Base-by-base conservation (phyloP, 2,797 vertebrate species). In the Sebastes taczanowskii region DNA sequence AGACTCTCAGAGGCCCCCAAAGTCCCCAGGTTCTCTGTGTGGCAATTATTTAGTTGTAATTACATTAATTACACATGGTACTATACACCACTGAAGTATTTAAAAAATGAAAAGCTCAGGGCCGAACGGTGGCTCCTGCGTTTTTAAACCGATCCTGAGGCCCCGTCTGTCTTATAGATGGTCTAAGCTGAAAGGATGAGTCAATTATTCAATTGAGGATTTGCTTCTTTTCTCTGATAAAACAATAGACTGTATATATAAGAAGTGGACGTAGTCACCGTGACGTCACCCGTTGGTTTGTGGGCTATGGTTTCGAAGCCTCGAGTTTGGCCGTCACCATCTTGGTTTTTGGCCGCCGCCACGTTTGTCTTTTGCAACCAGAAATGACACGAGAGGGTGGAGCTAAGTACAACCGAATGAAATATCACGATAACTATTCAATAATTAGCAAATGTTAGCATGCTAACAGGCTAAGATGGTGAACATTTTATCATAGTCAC, bases 11-110 rank as follows among this genome's bases (percentile, higher is more conserved):
- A 73, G 73, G 46, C 7, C 16, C 42, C 16, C 35, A 16, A 46
- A 46, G 16, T 46, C 35, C 14, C 27, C 60, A 52, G 38, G 42
- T 23, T 70, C 9, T 77, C n/a, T 16, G 5, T 49, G 23, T 52
- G 59, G 73, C 6, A 14, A 22, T 78, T 76, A 68, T 23, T 63
- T 56, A 38, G 79, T 38, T 69, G 59, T 58, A 49, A 75, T 76
- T 68, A 55, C 34, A 78, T 63, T 74, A 55, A 74, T 60, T 18
- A 58, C 16, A 78, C 6, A 72, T 60, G 49, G 35, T 78, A 42
- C 53, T 72, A 67, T 35, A 61, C 16, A 53, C 18, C 52, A 32
- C 18, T 61, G 25, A 62, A 53, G 27, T 63, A 16, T 35, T 73
- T 49, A 25, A 65, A 74, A 49, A n/a, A 5, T 46, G 14, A 70